Conservation (phyloP, 2,888 invertebrate species). For the Andrena fulva region DNA sequence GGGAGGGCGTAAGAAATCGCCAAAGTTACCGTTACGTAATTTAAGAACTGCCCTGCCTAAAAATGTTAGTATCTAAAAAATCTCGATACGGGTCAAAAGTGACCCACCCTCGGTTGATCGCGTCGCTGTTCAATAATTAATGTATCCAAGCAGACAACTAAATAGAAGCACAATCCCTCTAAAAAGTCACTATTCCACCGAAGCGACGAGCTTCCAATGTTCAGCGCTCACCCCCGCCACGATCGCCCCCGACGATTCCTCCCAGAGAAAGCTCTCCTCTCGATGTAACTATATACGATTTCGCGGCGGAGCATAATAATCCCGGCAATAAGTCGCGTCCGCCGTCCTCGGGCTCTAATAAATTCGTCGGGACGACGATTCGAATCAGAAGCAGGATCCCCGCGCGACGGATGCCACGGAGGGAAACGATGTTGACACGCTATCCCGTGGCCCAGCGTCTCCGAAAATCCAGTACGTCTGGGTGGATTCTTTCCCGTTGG, state of each 20-base stretch:
- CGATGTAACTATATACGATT: slow-evolving; percentile 42
- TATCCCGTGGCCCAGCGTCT: slow-evolving; percentile 61
- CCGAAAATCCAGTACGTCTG: slow-evolving; percentile 71
- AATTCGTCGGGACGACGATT: slow-evolving; percentile 58
- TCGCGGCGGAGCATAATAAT: slow-evolving; percentile 36
- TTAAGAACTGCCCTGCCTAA: too few relatives aligned
- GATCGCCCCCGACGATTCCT: too few relatives aligned
- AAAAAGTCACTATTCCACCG: too few relatives aligned
- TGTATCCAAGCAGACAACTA: too few relatives aligned
- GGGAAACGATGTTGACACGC: slow-evolving; percentile 71
- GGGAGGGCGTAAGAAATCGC: too few relatives aligned
- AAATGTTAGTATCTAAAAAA: too few relatives aligned
- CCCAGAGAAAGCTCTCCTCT: not conserved
- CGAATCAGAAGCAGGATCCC: slow-evolving; percentile 52
- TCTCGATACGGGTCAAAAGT: too few relatives aligned
- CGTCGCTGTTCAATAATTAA: too few relatives aligned
- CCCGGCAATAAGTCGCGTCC: slow-evolving; percentile 39
- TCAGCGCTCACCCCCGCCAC: not conserved
- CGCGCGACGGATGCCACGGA: slow-evolving; percentile 6
- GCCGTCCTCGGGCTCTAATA: slow-evolving; percentile 25
- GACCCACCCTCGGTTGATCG: too few relatives aligned
- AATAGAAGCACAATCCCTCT: too few relatives aligned
- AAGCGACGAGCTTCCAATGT: too few relatives aligned
- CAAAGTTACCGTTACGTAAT: too few relatives aligned
- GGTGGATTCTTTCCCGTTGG: slow-evolving; percentile 81